Conservation (phyloP, 2,113 vertebrate genomes). For the Otus sunia region DNA sequence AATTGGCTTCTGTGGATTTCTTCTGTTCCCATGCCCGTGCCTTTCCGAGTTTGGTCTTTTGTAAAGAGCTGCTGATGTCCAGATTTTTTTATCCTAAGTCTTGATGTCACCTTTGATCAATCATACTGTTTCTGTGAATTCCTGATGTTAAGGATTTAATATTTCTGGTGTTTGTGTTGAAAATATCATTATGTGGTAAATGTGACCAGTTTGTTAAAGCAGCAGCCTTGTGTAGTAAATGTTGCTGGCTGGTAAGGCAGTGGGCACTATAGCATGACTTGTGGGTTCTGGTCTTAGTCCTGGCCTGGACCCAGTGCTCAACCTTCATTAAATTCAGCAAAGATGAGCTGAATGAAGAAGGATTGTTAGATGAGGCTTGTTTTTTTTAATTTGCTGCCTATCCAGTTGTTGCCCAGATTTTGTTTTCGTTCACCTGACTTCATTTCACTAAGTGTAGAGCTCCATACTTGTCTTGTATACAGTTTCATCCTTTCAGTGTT, state of each 20-base stretch:
- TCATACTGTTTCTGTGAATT: neutral
- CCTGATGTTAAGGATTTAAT: neutral
- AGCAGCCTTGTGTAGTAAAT: neutral
- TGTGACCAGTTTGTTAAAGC: neutral
- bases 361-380: neutral
- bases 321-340: neutral
- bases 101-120: neutral
- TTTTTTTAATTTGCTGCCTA: neutral
- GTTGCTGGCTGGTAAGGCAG: neutral
- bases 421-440: neutral
- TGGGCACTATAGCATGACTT: neutral
- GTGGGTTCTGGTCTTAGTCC: neutral
- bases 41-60: neutral
- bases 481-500: neutral
- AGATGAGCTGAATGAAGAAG: neutral
- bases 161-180: neutral
- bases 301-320: neutral
- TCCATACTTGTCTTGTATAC: neutral
- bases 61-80: neutral
- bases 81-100: neutral
- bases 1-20: neutral
- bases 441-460: neutral
- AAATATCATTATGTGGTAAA: neutral
- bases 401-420: neutral
- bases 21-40: neutral